Base-by-base conservation (phyloP, 2,888 invertebrate species). In the Brachyptera putata region DNA sequence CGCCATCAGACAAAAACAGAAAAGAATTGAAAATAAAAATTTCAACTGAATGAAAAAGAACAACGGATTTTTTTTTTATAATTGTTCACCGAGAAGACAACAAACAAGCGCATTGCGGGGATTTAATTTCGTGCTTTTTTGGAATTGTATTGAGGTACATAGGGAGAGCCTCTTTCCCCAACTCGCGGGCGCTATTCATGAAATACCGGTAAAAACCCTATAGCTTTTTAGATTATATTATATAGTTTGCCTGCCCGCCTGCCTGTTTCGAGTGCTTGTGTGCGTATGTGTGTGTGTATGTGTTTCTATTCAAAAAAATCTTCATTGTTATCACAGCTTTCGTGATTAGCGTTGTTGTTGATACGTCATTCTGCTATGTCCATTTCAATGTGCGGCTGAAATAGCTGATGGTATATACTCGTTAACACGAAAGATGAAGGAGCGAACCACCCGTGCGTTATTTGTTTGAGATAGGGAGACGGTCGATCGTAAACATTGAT, bases 51-150 rank as follows among this genome's bases (percentile, higher is more conserved):
- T 37, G 53, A 57, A 60, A 56, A 56, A 56, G 50, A 57, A 57
- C 49, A 39, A 49, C 36, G 57, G 57, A 43, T 14, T 43, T 21
- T 34, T 56, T n/a, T 56, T 39, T 41, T 26, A n/a, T 26, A 56
- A 56, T 37, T 56, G 60, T 60, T 56, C 56, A 46, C 30, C 30
- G 16, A n/a, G 46, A 60, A 62, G 62, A 62, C 60, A 60, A 62
- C 60, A 62, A 60, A 50, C 60, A 58, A 25, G 53, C 60, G 60
- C 62, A 62, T 30, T 62, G 60, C 62, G 53, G 53, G 34, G 56
- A 41, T 62, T 62, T 60, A 62, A 60, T 62, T 62, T 49, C 30
- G 7, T 46, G 49, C 50, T 25, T 57, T 53, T 56, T 59, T 46
- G 7, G 60, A 62, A 57, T 57, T 56, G 56, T 49, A 60, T n/a